phyloP scores from a whole-genome alignment of 2,797 vertebrate genomes.

The Chlorospingus semifuscus region DNA sequence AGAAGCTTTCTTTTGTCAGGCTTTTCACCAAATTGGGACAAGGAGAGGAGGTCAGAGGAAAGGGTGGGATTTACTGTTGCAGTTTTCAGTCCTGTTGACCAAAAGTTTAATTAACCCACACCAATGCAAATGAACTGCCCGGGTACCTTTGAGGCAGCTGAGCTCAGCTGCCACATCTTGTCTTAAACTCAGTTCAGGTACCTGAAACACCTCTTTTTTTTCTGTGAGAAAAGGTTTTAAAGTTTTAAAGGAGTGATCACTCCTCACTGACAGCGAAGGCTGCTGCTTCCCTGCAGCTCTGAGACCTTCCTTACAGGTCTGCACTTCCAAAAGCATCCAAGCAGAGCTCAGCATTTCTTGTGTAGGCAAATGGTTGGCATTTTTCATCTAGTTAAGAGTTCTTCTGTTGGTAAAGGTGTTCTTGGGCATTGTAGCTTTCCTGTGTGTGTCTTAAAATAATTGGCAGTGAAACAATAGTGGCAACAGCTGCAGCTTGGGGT shows the following conservation, averaged over 20 bases:
- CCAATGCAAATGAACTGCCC: neutral
- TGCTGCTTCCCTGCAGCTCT: slow-evolving; percentile 1
- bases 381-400: neutral
- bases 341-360: neutral
- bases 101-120: neutral
- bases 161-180: neutral
- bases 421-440: slow-evolving; percentile 8
- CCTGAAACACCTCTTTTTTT: neutral
- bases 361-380: neutral
- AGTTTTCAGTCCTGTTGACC: slow-evolving; percentile 3
- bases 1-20: slow-evolving; percentile 33
- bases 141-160: neutral
- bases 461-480: slow-evolving; percentile 26
- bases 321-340: neutral
- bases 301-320: neutral
- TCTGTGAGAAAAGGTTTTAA: neutral
- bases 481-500: neutral
- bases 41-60: neutral
- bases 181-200: neutral
- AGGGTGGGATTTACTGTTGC: neutral
- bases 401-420: slow-evolving; percentile 12
- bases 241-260: neutral
- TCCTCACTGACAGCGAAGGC: neutral
- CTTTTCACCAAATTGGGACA: neutral
- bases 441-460: neutral